Conservation (phyloP, 2,797 vertebrate genomes). For the Lacerta viridis region DNA sequence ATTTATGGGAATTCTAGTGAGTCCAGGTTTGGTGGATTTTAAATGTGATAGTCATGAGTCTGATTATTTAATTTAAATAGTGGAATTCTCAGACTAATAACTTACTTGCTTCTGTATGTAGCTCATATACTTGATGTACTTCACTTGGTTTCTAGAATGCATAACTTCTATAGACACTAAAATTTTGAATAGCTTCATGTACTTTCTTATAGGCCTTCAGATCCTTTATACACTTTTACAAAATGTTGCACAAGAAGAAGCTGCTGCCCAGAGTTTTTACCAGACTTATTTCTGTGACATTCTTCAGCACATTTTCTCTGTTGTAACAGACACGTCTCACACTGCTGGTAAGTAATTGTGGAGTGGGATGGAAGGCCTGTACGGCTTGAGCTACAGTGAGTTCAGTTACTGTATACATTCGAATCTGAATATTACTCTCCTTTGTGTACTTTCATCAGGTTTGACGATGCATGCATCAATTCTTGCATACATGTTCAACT, state of each 20-base stretch:
- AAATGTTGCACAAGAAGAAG: conserved; percentile 98
- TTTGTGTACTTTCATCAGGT: conserved; percentile 78
- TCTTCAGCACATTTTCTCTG: conserved; percentile 98
- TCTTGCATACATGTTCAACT: conserved; percentile 98
- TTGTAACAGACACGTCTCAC: conserved; percentile 98
- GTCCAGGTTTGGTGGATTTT: neutral
- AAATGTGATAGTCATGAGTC: too few relatives aligned
- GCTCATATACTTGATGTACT: neutral
- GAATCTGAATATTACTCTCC: fast-evolving
- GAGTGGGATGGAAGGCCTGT: neutral
- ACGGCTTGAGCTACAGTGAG: fast-evolving
- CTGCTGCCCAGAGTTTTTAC: conserved; percentile 98
- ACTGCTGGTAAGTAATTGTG: conserved; percentile 90
- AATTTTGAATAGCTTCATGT: neutral
- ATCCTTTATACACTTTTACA: conserved; percentile 97
- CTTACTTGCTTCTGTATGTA: neutral
- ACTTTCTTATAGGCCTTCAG: conserved; percentile 87
- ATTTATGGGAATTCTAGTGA: neutral
- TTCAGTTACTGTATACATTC: neutral
- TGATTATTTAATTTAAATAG: neutral
- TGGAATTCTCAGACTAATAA: neutral
- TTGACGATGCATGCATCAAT: conserved; percentile 99
- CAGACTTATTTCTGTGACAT: conserved; percentile 99
- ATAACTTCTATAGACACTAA: neutral
- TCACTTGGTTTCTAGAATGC: neutral